Percentiles rank a stretch among this genome's conserved stretches.
Evolutionary conservation across 2,888 invertebrate genomes (phyloP).

Genomic region (Watsonalla cultraria): DNA sequence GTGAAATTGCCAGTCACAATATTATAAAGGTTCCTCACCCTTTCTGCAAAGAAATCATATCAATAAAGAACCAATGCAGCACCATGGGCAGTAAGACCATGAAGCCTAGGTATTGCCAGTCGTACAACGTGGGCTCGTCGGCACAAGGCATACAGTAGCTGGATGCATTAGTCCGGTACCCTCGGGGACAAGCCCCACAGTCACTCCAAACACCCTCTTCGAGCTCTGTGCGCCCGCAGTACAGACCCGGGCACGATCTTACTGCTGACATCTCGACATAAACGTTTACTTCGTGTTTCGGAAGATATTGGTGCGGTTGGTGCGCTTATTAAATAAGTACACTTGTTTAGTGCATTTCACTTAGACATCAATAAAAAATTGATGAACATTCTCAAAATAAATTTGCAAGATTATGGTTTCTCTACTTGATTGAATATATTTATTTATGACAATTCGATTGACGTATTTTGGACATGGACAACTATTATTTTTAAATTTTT

Average conservation of each 20-base stretch:
- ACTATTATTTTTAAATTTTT: no score
- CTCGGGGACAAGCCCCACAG: slow-evolving; percentile 93
- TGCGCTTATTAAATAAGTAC: no score
- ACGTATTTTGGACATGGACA: no score
- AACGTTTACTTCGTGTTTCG: background rate
- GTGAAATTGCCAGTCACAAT: background rate
- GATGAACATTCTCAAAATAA: no score
- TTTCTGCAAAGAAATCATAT: slow-evolving; percentile 86
- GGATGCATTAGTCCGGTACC: slow-evolving; percentile 84
- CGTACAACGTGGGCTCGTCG: slow-evolving; percentile 88
- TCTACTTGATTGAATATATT: no score
- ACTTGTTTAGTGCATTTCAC: no score
- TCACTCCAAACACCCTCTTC: slow-evolving; percentile 84
- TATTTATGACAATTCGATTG: no score
- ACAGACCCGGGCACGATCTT: slow-evolving; percentile 87
- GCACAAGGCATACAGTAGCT: slow-evolving; percentile 88
- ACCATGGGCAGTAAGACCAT: slow-evolving; percentile 94
- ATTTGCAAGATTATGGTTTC: no score
- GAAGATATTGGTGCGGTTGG: no score
- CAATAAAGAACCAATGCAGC: slow-evolving; percentile 95
- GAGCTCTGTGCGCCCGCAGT: slow-evolving; percentile 86
- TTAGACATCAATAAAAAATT: no score
- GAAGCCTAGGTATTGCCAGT: slow-evolving; percentile 96
- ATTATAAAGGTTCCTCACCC: slow-evolving; percentile 63
- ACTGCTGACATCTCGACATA: slow-evolving; percentile 44